A percentile compares a stretch with the other conserved stretches of the same genome.
Evolutionary conservation across 2,113 vertebrate species (phyloP).

Genomic region (Atherinomorus stipes): DNA sequence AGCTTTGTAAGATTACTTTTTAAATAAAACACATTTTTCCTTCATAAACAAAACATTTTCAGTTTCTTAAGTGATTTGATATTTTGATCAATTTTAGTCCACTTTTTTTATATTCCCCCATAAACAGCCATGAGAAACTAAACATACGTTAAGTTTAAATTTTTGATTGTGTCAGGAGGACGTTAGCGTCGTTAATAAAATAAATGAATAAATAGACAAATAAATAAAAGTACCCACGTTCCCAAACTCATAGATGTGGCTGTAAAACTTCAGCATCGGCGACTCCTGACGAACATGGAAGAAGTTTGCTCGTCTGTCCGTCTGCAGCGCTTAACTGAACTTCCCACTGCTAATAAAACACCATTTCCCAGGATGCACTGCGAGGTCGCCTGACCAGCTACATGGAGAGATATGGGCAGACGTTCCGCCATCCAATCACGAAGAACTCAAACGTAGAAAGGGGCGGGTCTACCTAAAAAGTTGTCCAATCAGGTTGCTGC

Average conservation of each 20-base stretch:
- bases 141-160: too few species aligned
- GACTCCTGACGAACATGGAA: not conserved
- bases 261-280: too few species aligned
- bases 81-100: too few species aligned
- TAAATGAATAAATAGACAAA: not conserved
- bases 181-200: not conserved
- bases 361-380: slow-evolving; percentile 47
- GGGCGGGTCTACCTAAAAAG: slow-evolving; percentile 22
- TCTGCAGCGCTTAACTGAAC: too few species aligned
- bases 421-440: slow-evolving; percentile 66
- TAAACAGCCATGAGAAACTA: too few species aligned
- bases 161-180: too few species aligned
- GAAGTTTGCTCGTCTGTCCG: too few species aligned
- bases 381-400: slow-evolving; percentile 51
- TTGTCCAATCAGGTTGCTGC: slow-evolving; percentile 45
- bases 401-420: slow-evolving; percentile 84
- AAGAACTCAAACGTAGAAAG: not conserved
- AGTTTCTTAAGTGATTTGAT: too few species aligned
- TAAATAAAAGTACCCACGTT: slow-evolving; percentile 74
- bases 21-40: too few species aligned
- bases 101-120: too few species aligned
- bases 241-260: slow-evolving; percentile 75
- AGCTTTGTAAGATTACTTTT: too few species aligned
- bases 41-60: too few species aligned
- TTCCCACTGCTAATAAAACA: not conserved